phyloP scores from a whole-genome alignment of 2,113 vertebrate genomes.

The Lophochroa leadbeateri region DNA sequence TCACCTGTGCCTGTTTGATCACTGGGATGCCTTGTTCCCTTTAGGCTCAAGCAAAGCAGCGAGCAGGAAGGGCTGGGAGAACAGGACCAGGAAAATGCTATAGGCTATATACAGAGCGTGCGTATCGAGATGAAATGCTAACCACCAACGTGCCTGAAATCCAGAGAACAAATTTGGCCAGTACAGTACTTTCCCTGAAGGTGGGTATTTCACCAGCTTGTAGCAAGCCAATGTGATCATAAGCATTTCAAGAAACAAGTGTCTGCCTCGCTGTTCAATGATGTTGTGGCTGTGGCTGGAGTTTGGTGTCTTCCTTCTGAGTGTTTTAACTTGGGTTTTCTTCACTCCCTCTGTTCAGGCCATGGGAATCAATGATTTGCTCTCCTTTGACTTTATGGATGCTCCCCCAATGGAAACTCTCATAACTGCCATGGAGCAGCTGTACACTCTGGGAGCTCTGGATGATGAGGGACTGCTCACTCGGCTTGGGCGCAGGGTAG shows the following conservation, averaged over 20 bases:
- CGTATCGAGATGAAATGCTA: conserved; percentile 97
- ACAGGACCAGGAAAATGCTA: conserved; percentile 96
- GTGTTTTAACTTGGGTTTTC: not conserved
- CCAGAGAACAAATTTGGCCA: conserved; percentile 96
- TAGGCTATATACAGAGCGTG: conserved; percentile 94
- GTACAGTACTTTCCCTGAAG: conserved; percentile 97
- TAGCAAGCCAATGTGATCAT: not conserved
- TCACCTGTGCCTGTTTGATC: not conserved
- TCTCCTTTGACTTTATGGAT: conserved; percentile 99
- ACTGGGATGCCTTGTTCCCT: not conserved
- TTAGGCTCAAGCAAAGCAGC: conserved; percentile 96
- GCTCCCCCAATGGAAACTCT: conserved; percentile 98
- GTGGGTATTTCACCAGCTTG: conserved; percentile 61
- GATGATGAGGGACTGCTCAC: conserved; percentile 97
- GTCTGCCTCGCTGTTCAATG: not conserved
- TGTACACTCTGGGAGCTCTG: conserved; percentile 94
- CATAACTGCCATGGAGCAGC: conserved; percentile 98
- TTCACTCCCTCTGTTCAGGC: conserved; percentile 74
- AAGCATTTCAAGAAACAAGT: not conserved
- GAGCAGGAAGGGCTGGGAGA: conserved; percentile 92
- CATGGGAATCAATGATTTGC: conserved; percentile 97
- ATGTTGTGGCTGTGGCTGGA: not conserved
- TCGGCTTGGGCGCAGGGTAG: conserved; percentile 91
- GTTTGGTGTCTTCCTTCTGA: not conserved
- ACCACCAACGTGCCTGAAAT: conserved; percentile 98